Evolutionary conservation across 64 coral and sea anemone species (phyloP).

Genomic region (Stichodactyla helianthus): DNA sequence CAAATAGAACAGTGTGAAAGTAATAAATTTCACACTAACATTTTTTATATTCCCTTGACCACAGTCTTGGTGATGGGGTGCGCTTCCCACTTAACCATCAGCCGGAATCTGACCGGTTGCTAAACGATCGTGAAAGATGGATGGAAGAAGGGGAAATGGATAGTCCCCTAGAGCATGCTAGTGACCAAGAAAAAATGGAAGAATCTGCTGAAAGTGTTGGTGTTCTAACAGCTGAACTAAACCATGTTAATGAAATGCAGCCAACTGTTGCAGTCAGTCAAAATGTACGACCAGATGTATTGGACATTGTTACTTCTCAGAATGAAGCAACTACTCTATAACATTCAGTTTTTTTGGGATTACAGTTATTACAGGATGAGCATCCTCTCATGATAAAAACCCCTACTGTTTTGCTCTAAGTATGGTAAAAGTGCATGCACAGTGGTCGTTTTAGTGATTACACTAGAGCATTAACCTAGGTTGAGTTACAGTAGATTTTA

Average conservation of each 20-base stretch:
- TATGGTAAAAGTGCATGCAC: too few species aligned
- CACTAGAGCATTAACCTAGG: too few species aligned
- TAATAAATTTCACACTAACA: background rate
- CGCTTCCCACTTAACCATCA: slow-evolving; percentile 55
- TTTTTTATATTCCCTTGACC: background rate
- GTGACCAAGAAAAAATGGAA: background rate
- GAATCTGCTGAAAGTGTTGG: background rate
- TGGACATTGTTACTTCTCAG: background rate
- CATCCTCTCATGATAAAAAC: too few species aligned
- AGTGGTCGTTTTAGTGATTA: too few species aligned
- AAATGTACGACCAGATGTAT: slow-evolving; percentile 1
- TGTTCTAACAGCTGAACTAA: background rate
- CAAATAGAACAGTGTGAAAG: background rate
- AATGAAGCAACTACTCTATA: background rate
- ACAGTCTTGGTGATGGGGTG: slow-evolving; percentile 76
- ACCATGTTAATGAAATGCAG: slow-evolving; percentile 6
- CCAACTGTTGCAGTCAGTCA: slow-evolving; percentile 16
- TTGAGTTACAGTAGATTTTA: too few species aligned
- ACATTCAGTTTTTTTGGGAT: background rate
- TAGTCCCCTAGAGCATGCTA: background rate
- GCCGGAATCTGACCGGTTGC: slow-evolving; percentile 64
- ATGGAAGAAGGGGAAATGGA: slow-evolving; percentile 67
- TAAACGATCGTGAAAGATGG: slow-evolving; percentile 64
- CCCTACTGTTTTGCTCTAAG: too few species aligned
- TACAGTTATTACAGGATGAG: too few species aligned